Percentiles rank a stretch among this genome's conserved stretches.
These are phyloP conservation scores for Amiota mariae DNA, from an alignment of 2,888 invertebrate genomes.

Conservation along the genomic window DNA sequence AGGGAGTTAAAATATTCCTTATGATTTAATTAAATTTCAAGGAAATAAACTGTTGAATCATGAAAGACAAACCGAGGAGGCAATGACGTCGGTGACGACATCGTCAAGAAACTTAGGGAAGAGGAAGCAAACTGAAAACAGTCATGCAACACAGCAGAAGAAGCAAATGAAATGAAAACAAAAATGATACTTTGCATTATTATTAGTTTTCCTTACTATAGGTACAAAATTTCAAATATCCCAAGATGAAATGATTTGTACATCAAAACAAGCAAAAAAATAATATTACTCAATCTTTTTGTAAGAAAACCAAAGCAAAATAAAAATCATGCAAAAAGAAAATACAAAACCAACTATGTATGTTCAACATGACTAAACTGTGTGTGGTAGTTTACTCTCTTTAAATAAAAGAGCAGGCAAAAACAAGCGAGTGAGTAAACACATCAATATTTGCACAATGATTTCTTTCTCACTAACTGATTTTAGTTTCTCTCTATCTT, in stretches of 20 bases:
- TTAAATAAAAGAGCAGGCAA: no score
- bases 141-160: constrained; percentile 46
- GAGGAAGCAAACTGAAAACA: background rate
- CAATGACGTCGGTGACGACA: constrained; percentile 12
- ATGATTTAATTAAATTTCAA: background rate
- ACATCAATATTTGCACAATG: no score
- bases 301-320: background rate
- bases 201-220: no score
- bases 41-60: constrained; percentile 3
- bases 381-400: no score
- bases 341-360: no score
- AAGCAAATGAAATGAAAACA: constrained; percentile 28
- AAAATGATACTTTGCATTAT: constrained; percentile 36
- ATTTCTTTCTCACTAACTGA: no score
- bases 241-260: background rate
- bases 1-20: no score
- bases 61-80: background rate
- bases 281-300: constrained; percentile 3
- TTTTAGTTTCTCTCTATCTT: constrained; percentile 3
- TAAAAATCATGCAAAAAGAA: background rate
- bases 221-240: background rate
- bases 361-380: no score
- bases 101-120: constrained; percentile 32
- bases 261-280: background rate
- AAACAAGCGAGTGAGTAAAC: no score